Evolutionary conservation across 2,888 invertebrate genomes (phyloP).

Genomic region (Amphimallon solstitiale): DNA sequence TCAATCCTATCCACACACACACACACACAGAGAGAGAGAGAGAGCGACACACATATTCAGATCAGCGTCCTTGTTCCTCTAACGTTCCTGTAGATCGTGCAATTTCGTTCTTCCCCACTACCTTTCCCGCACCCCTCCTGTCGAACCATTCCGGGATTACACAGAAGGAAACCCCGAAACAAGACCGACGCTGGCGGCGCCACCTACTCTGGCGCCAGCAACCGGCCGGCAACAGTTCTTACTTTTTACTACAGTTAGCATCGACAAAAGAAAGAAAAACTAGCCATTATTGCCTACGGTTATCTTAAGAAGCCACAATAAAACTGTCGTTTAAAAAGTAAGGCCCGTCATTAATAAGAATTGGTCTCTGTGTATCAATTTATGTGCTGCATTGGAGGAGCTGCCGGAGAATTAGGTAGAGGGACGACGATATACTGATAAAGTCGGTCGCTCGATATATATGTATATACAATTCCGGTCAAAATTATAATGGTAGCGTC

Average conservation of each 20-base stretch:
- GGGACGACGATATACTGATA: conserved; percentile 19
- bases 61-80: conserved; percentile 31
- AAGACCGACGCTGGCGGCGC: conserved; percentile 56
- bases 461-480: too few species aligned
- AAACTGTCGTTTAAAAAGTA: conserved; percentile 64
- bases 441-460: conserved; percentile 22
- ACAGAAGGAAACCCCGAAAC: conserved; percentile 27
- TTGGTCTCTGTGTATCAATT: conserved; percentile 60
- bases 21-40: conserved; percentile 9
- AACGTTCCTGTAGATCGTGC: not conserved
- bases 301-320: conserved; percentile 64
- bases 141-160: conserved; percentile 41
- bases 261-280: conserved; percentile 62
- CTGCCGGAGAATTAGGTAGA: conserved; percentile 56
- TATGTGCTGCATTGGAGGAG: conserved; percentile 55
- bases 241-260: conserved; percentile 61
- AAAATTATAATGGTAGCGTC: too few species aligned
- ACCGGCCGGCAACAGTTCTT: conserved; percentile 59
- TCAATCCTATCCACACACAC: not conserved
- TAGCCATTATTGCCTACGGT: conserved; percentile 65
- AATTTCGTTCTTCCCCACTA: conserved; percentile 30
- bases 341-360: conserved; percentile 61
- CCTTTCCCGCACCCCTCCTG: conserved; percentile 34
- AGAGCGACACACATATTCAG: conserved; percentile 21
- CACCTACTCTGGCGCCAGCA: conserved; percentile 59